These are phyloP conservation scores for Charadrius vociferus DNA, from an alignment of 2,113 vertebrate species.

Conservation along the genomic window DNA sequence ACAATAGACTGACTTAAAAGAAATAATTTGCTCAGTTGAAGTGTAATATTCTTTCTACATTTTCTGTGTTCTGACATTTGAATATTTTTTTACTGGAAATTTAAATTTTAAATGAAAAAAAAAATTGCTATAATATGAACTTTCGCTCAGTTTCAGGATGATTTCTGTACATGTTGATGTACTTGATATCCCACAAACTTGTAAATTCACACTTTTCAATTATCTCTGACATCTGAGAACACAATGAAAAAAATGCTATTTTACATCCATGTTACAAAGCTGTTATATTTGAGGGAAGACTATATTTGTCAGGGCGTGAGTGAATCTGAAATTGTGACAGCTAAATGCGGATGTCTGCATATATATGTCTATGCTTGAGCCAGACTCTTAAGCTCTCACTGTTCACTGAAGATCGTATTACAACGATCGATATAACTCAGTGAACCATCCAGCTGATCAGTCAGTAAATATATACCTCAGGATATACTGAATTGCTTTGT, in stretches of 20 bases:
- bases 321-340: background rate
- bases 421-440: background rate
- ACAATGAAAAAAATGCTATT: background rate
- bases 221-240: background rate
- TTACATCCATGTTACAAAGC: background rate
- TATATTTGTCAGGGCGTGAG: background rate
- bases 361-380: background rate
- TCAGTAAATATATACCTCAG: background rate
- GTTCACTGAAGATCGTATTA: background rate
- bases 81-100: background rate
- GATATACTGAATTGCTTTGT: background rate
- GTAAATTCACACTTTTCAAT: background rate
- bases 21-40: background rate
- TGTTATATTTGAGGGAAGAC: background rate
- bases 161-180: background rate
- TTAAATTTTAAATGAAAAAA: background rate
- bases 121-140: background rate
- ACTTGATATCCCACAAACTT: background rate
- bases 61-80: background rate
- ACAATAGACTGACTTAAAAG: background rate
- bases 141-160: background rate
- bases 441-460: background rate
- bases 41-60: background rate
- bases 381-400: background rate
- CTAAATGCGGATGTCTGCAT: background rate